Base-by-base conservation (phyloP, 2,113 vertebrate species). In the Hemicordylus capensis region DNA sequence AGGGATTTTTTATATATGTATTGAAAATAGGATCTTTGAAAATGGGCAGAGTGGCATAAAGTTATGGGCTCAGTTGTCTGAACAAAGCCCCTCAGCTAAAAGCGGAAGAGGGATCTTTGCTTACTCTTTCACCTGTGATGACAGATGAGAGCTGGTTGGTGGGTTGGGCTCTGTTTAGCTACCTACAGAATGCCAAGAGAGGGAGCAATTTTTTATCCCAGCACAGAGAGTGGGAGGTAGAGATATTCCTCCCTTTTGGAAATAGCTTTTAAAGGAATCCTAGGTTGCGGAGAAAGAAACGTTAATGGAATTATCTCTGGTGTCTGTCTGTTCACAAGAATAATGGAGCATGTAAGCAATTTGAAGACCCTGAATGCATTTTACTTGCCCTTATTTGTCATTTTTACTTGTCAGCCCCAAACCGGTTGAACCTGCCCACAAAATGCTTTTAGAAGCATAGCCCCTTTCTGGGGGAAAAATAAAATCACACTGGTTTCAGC, bases 11-110 rank as follows among this genome's bases (percentile, higher is more conserved):
- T 59, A 88, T n/a, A n/a, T n/a, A n/a, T n/a, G n/a, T n/a, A n/a
- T n/a, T n/a, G n/a, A n/a, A n/a, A n/a, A n/a, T 12, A 51, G 6
- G 73, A 84, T 73, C 90, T 90, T 85, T 88, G 80, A 83, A 80
- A 85, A 48, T 73, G 73, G 42, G 48, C 0, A 1, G 54, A 56
- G 14, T 73, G 76, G 31, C 79, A 85, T 14, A 84, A n/a, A 56
- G 86, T 78, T 14, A 83, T 66, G 63, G 8, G 31, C 69, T 87
- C 76, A 20, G n/a, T 20, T 39, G 34, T 28, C 81, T 75, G 46
- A 64, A 56, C 31, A 59, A 44, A 64, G 34, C 64, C n/a, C 11
- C 28, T n/a, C 31, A 37, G 34, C 34, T 54, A 76, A 59, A 89
- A 89, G 80, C 74, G 56, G 0, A 46, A 44, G 73, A 42, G 74